Conservation (phyloP, 2,888 invertebrate species). For the Sarcophaga subvicina region DNA sequence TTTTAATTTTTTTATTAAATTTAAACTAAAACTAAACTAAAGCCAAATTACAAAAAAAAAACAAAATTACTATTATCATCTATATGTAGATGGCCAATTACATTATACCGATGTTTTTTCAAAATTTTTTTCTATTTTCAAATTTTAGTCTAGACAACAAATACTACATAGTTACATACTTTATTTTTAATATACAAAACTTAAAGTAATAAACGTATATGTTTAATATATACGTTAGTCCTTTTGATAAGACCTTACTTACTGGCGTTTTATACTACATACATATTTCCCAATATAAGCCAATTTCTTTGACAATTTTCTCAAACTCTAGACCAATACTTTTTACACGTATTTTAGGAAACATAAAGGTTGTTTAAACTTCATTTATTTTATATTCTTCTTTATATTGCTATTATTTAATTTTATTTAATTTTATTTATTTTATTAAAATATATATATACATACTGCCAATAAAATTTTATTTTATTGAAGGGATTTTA, state of each 20-base stretch:
- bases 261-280: neutral
- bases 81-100: conserved; percentile 54
- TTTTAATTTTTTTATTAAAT: conserved; percentile 30
- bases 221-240: conserved; percentile 49
- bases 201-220: conserved; percentile 37
- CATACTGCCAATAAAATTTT: conserved; percentile 7
- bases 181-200: neutral
- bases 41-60: neutral
- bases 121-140: neutral
- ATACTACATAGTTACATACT: too few species aligned
- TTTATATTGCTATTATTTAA: neutral
- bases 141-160: too few species aligned
- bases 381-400: neutral
- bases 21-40: conserved; percentile 9
- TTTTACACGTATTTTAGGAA: conserved; percentile 23
- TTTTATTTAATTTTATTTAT: neutral
- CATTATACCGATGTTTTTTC: neutral
- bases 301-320: neutral
- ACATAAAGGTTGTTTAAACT: conserved; percentile 35
- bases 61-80: conserved; percentile 31
- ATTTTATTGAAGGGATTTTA: neutral
- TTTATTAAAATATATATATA: neutral
- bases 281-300: neutral
- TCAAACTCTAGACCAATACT: conserved; percentile 25
- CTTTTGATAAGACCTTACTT: conserved; percentile 3